Conservation (phyloP, 2,797 vertebrate genomes). For the Mormyrops attenuatus region DNA sequence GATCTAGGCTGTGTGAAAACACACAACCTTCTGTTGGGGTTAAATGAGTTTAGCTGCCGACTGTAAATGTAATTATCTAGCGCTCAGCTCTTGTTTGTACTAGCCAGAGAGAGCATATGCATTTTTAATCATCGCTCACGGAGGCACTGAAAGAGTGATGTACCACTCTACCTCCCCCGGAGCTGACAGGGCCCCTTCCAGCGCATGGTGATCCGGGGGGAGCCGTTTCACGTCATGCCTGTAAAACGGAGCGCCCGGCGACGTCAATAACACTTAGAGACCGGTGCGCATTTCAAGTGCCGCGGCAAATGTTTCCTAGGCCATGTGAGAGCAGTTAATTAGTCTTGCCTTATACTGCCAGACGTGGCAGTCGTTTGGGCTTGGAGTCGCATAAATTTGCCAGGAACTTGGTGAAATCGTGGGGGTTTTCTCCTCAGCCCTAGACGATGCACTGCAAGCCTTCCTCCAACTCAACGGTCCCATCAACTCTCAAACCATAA, state of each 20-base stretch:
- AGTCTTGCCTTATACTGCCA: neutral
- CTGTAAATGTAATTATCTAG: constrained; percentile 8
- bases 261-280: constrained; percentile 6
- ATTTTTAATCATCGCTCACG: constrained; percentile 9
- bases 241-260: neutral
- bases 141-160: neutral
- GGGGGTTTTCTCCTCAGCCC: neutral
- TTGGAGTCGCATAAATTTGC: neutral
- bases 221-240: neutral
- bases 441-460: neutral
- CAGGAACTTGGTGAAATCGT: neutral
- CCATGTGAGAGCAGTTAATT: neutral
- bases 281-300: neutral
- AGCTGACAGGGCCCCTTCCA: neutral
- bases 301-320: neutral
- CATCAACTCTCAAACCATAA: neutral
- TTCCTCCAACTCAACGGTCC: neutral
- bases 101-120: neutral
- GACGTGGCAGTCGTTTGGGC: neutral
- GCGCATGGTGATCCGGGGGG: neutral
- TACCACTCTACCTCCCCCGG: neutral
- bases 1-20: neutral
- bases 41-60: neutral
- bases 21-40: neutral
- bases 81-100: neutral